Evolutionary conservation across 37 sponge, comb jelly and placozoan species (phyloP).

Genomic region (Dysidea cf. avara): DNA sequence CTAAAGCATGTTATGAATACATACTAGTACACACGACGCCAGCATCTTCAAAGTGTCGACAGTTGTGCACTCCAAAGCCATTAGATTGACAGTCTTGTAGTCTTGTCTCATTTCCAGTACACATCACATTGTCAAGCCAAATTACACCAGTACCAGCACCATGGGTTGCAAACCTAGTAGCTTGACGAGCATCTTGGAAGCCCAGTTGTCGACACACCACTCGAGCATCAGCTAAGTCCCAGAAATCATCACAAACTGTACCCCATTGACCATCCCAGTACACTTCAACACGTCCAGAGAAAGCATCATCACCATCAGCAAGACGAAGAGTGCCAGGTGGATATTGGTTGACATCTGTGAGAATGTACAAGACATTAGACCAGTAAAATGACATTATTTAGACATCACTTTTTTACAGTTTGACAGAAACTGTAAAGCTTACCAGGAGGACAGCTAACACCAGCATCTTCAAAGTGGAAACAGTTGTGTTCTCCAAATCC

Average conservation of each 20-base stretch:
- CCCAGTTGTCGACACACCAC: slow-evolving; percentile 18
- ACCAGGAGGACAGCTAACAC: too few relatives aligned
- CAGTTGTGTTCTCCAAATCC: too few relatives aligned
- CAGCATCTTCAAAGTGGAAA: too few relatives aligned
- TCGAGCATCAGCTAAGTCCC: slow-evolving; percentile 13
- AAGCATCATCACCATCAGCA: neutral
- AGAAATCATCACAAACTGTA: slow-evolving; percentile 28
- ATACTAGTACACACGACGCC: neutral
- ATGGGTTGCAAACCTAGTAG: slow-evolving; percentile 2
- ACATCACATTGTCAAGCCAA: slow-evolving; percentile 19
- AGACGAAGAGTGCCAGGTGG: neutral
- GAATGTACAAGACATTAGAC: too few relatives aligned
- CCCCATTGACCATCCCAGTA: slow-evolving; percentile 15
- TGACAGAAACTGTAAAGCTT: too few relatives aligned
- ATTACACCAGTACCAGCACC: slow-evolving; percentile 10
- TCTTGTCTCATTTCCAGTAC: slow-evolving; percentile 16
- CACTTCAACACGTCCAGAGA: slow-evolving; percentile 16
- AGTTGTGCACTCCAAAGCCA: slow-evolving; percentile 6
- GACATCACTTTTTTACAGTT: too few relatives aligned
- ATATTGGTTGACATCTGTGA: too few relatives aligned
- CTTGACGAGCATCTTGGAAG: neutral
- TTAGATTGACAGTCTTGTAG: neutral
- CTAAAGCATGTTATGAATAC: neutral
- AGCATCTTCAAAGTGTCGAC: too few relatives aligned
- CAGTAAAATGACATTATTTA: too few relatives aligned